Percentiles rank a stretch among this genome's conserved stretches.
Evolutionary conservation across 1,140 invertebrate species (phyloP).

Genomic region (Laupala kohalensis): DNA sequence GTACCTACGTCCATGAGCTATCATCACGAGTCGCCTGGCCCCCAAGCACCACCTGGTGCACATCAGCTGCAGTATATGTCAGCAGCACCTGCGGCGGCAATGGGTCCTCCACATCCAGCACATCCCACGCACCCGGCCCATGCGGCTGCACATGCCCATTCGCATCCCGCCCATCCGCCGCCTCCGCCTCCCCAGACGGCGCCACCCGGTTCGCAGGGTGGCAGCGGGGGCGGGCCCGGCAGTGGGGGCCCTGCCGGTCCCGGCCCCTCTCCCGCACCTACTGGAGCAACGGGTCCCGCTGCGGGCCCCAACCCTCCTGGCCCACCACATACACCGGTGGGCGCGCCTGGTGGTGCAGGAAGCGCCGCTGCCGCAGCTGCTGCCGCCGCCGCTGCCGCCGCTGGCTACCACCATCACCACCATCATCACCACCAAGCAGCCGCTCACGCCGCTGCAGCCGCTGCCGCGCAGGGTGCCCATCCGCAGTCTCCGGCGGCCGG

Average conservation of each 20-base stretch:
- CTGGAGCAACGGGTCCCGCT: neutral
- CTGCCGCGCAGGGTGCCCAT: neutral
- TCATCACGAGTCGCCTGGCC: conserved; percentile 36
- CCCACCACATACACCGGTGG: conserved; percentile 25
- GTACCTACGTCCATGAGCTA: conserved; percentile 28
- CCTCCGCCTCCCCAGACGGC: conserved; percentile 28
- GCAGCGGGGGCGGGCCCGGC: conserved; percentile 46
- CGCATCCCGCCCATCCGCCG: conserved; percentile 20
- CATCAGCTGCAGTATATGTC: conserved; percentile 43
- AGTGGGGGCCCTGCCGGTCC: conserved; percentile 29
- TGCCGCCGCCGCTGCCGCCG: conserved; percentile 32
- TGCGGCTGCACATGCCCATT: conserved; percentile 24
- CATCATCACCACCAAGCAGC: conserved; percentile 9
- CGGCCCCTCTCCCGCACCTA: conserved; percentile 8
- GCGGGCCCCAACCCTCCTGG: conserved; percentile 37
- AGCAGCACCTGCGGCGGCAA: conserved; percentile 23
- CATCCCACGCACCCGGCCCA: conserved; percentile 30
- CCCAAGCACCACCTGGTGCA: conserved; percentile 26
- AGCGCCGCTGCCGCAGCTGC: conserved; percentile 30
- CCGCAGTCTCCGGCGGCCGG: conserved; percentile 7
- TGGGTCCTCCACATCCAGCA: conserved; percentile 35
- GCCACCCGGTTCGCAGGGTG: conserved; percentile 42
- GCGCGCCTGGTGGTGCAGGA: conserved; percentile 22
- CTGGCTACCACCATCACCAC: conserved; percentile 18
- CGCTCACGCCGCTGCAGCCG: neutral